A percentile compares a stretch with the other conserved stretches of the same genome.
phyloP scores from a whole-genome alignment of 1,140 invertebrate genomes.

The Drosophila sp. region DNA sequence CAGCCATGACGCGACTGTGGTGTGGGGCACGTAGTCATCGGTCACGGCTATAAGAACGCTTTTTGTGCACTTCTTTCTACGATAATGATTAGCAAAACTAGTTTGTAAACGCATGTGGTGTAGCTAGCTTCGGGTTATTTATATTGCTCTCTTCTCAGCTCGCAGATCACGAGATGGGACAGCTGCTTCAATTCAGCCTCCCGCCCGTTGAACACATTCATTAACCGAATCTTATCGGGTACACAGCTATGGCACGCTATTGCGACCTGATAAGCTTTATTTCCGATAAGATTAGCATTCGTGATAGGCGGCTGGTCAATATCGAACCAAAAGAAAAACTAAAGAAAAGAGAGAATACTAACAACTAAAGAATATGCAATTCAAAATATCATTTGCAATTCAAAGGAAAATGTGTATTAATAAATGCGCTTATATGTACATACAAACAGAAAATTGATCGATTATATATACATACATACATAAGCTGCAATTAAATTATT shows the following conservation, averaged over 20 bases:
- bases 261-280: conserved; percentile 3
- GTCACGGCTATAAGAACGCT: not conserved
- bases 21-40: conserved; percentile 30
- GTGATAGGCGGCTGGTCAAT: not conserved
- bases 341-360: not conserved
- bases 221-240: conserved; percentile 5
- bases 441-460: not conserved
- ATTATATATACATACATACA: too few relatives aligned
- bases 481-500: not conserved
- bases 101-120: not conserved
- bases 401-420: not conserved
- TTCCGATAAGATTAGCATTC: conserved; percentile 5
- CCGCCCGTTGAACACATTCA: not conserved
- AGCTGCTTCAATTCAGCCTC: not conserved
- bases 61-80: not conserved
- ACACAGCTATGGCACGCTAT: not conserved
- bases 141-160: not conserved
- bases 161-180: not conserved
- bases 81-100: not conserved
- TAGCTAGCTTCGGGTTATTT: not conserved
- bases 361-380: not conserved
- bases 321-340: not conserved
- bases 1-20: conserved; percentile 16
- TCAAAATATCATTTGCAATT: not conserved
- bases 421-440: not conserved